A percentile compares a stretch with the other conserved stretches of the same genome.
These are phyloP conservation scores for Spheniscus mendiculus DNA, from an alignment of 2,113 vertebrate genomes.

Conservation along the genomic window DNA sequence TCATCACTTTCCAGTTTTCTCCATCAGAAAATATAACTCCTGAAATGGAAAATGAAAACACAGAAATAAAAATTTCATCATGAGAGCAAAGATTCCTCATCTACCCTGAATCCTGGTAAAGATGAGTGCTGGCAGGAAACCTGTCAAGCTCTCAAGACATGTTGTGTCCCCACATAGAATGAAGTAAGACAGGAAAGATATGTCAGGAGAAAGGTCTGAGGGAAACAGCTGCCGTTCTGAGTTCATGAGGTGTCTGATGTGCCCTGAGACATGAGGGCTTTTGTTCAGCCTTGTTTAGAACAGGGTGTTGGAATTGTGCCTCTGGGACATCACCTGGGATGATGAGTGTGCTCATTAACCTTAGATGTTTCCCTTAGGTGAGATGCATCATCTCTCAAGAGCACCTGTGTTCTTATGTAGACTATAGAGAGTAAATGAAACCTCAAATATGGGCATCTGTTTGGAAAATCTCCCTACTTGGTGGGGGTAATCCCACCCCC, in stretches of 20 bases:
- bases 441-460: not conserved
- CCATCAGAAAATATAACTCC: constrained; percentile 51
- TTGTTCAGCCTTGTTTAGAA: not conserved
- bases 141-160: not conserved
- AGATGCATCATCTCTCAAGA: not conserved
- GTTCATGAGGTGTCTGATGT: not conserved
- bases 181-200: not conserved
- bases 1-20: constrained; percentile 58
- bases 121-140: not conserved
- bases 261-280: not conserved
- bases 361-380: not conserved
- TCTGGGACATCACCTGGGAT: not conserved
- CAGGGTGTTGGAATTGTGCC: not conserved
- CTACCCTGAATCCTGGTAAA: not conserved
- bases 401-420: not conserved
- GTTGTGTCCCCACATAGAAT: not conserved
- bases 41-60: not conserved
- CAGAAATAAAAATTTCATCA: not conserved
- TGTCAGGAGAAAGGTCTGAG: not conserved
- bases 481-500: not conserved
- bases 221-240: not conserved
- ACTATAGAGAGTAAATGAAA: not conserved
- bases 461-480: not conserved
- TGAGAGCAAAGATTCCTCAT: not conserved
- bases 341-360: not conserved